These are phyloP conservation scores for Halesus radiatus DNA, from an alignment of 1,140 invertebrate species.

Conservation along the genomic window DNA sequence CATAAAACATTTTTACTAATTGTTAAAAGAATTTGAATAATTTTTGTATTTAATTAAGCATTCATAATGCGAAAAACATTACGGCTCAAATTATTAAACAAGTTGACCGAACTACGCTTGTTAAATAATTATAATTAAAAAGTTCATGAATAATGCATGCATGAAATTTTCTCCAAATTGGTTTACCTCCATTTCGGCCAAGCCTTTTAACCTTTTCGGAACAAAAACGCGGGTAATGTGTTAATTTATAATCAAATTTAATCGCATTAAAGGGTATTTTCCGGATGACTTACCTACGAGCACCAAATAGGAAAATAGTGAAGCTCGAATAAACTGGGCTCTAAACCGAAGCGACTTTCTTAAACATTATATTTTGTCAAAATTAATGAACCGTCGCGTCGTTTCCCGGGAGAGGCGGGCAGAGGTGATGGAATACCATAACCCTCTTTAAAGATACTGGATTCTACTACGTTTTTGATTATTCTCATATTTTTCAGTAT, in stretches of 20 bases:
- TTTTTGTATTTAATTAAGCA: not conserved
- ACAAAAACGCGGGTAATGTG: slow-evolving; percentile 33
- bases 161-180: not conserved
- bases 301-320: too few species aligned
- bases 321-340: too few species aligned
- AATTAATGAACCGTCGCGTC: too few species aligned
- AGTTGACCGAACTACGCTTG: not conserved
- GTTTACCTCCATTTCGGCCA: not conserved
- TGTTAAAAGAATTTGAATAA: too few species aligned
- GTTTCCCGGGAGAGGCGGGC: too few species aligned
- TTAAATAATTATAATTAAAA: slow-evolving; percentile 26
- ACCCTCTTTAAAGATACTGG: too few species aligned
- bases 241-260: slow-evolving; percentile 38
- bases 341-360: too few species aligned
- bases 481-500: too few species aligned
- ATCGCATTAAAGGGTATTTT: slow-evolving; percentile 37
- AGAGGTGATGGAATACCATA: too few species aligned
- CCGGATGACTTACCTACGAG: not conserved
- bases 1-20: too few species aligned
- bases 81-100: not conserved
- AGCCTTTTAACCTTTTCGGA: slow-evolving; percentile 28
- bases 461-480: too few species aligned
- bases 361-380: too few species aligned
- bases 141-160: slow-evolving; percentile 29
- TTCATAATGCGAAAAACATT: not conserved